These are phyloP conservation scores for Atta colombica DNA, from an alignment of 1,140 invertebrate species.

Conservation along the genomic window DNA sequence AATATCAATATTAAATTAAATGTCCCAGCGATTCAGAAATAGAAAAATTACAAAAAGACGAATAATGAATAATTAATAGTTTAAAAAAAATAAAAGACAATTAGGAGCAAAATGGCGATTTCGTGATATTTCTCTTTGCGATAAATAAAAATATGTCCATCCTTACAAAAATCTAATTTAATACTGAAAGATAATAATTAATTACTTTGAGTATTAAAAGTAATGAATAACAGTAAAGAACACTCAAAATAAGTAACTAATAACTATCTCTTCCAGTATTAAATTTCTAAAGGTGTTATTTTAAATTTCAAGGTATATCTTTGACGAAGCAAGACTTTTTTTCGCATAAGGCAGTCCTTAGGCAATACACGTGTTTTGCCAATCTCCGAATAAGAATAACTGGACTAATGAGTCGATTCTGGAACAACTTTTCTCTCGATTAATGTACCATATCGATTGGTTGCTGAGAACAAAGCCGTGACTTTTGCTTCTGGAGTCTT, in stretches of 20 bases:
- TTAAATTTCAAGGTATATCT: not conserved
- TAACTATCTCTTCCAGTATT: too few relatives aligned
- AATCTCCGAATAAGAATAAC: slow-evolving; percentile 19
- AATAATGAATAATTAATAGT: too few relatives aligned
- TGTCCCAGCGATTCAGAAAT: not conserved
- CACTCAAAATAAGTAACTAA: too few relatives aligned
- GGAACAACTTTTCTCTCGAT: slow-evolving; percentile 64
- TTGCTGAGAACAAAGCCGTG: slow-evolving; percentile 42
- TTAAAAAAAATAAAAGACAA: too few relatives aligned
- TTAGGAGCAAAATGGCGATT: slow-evolving; percentile 6
- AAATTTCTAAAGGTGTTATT: too few relatives aligned
- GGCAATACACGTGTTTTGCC: slow-evolving; percentile 53
- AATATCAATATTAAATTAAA: slow-evolving; percentile 8
- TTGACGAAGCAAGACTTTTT: not conserved
- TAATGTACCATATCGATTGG: slow-evolving; percentile 16
- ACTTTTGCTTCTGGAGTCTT: not conserved
- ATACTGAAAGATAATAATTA: too few relatives aligned
- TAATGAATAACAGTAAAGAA: too few relatives aligned
- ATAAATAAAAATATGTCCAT: not conserved
- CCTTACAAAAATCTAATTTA: too few relatives aligned
- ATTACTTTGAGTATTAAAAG: too few relatives aligned
- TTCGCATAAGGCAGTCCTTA: not conserved
- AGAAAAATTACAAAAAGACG: too few relatives aligned
- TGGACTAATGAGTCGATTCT: slow-evolving; percentile 58
- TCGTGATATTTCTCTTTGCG: not conserved